phyloP scores from a whole-genome alignment of 1,140 invertebrate species.

The Zaprionus nigranus region DNA sequence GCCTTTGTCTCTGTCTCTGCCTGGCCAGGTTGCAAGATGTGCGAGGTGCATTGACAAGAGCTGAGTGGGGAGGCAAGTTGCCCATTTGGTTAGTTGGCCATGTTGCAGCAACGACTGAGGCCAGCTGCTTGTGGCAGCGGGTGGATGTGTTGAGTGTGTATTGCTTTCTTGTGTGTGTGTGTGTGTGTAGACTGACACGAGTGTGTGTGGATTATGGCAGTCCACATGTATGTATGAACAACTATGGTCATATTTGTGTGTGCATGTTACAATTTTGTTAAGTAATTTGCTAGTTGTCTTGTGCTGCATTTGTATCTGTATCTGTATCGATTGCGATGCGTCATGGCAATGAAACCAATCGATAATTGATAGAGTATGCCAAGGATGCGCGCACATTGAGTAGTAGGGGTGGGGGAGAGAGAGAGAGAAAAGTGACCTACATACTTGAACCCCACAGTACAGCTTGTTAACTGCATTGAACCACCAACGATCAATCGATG shows the following conservation, averaged over 20 bases:
- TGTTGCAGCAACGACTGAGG: conserved; percentile 29
- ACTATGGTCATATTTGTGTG: conserved; percentile 72
- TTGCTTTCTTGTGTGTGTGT: conserved; percentile 1
- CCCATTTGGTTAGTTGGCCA: conserved; percentile 33
- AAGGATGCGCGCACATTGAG: conserved; percentile 39
- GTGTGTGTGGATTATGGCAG: conserved; percentile 27
- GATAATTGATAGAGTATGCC: conserved; percentile 47
- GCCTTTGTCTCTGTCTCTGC: neutral
- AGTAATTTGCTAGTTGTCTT: conserved; percentile 52
- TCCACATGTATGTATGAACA: conserved; percentile 5
- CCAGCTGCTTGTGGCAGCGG: conserved; percentile 64
- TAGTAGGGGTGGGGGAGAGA: conserved; percentile 1
- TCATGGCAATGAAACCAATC: conserved; percentile 46
- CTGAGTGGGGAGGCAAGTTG: conserved; percentile 20
- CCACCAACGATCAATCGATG: neutral
- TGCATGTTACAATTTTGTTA: conserved; percentile 70
- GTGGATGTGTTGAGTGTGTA: conserved; percentile 53
- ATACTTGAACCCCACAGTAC: neutral
- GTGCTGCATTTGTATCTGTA: neutral
- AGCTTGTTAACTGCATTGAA: neutral
- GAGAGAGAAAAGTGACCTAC: conserved; percentile 33
- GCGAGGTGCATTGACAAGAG: conserved; percentile 60
- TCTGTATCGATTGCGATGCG: conserved; percentile 32
- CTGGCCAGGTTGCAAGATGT: conserved; percentile 56
- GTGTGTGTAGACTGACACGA: conserved; percentile 1